Conservation (phyloP, 2,888 invertebrate genomes). For the Eristalinus aeneus region DNA sequence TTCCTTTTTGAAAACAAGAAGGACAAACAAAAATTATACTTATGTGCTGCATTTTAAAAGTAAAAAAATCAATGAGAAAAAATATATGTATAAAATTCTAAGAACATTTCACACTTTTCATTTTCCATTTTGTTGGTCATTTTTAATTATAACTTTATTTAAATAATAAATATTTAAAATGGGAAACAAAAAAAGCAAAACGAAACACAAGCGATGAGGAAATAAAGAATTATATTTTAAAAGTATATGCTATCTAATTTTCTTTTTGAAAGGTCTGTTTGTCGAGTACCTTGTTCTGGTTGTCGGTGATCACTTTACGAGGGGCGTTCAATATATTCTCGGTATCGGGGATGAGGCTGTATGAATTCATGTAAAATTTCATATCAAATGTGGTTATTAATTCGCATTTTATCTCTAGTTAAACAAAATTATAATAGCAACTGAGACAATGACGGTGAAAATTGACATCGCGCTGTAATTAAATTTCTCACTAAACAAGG, state of each 20-base stretch:
- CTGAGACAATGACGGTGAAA: too few species aligned
- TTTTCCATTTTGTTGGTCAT: slow-evolving; percentile 59
- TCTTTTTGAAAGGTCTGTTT: not conserved
- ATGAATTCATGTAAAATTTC: too few species aligned
- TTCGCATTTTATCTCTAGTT: too few species aligned
- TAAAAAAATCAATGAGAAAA: slow-evolving; percentile 29
- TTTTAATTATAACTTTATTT: slow-evolving; percentile 45
- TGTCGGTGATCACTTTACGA: too few species aligned
- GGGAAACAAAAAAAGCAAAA: slow-evolving; percentile 42
- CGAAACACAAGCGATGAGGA: slow-evolving; percentile 53
- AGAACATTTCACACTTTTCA: slow-evolving; percentile 58
- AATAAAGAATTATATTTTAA: slow-evolving; percentile 71
- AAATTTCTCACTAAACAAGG: too few species aligned
- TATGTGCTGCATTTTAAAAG: slow-evolving; percentile 68
- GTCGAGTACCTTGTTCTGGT: too few species aligned
- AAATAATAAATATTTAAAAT: slow-evolving; percentile 17
- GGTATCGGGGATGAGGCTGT: too few species aligned
- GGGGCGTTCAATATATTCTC: too few species aligned
- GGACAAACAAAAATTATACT: slow-evolving; percentile 19
- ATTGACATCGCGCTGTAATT: too few species aligned
- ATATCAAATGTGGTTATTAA: too few species aligned
- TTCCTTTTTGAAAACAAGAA: not conserved
- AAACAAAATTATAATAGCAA: too few species aligned
- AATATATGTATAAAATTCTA: slow-evolving; percentile 35
- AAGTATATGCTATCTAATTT: not conserved